Evolutionary conservation across 2,797 vertebrate species (phyloP), one percentile per base, ranked within the genome.

Genomic region (Momotus momota): DNA sequence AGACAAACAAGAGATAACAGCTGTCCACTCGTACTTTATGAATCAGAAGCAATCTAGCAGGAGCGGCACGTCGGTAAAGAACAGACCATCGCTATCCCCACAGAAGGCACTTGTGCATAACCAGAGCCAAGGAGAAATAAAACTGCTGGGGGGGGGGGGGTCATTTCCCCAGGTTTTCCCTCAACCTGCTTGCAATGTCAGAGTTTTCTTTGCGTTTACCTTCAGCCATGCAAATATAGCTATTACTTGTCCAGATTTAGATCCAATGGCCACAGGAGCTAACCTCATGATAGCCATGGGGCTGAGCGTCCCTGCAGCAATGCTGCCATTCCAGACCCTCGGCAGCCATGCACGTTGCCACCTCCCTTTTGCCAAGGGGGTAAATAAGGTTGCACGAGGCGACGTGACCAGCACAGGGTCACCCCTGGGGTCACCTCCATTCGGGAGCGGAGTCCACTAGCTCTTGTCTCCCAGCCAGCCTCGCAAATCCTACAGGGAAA

Each of bases 11-110:
- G 25, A 4, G 66, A 6, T 19, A 48, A 12, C 33, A 84, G 35
- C 25, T 6, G 0, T 54, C 92, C 19, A 22, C 54, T 60, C 0
- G 0, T 29, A 22, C 0, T 0, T 62, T 81, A 14, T 4, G 14
- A 33, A 82, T 48, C 7, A 2, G 41, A 80, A 81, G n/a, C 64
- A 41, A 10, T 35, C 41, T 23, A 51, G 14, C 38, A 45, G 81
- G 31, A 54, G 40, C 61, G 66, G 29, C 22, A 3, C 2, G 4
- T 40, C 1, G 1, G 17, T 45, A 61, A 77, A 79, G 58, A 58
- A 41, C 49, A 54, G 64, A 38, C 57, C 31, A 12, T 29, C 0
- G 0, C 45, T 19, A 6, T 52, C 23, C n/a, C 22, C 20, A 6
- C 13, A 6, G 25, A 74, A 79, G 13, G 38, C 21, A 11, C 31